Conservation (phyloP, 2,113 vertebrate genomes). For the Anser cygnoides region DNA sequence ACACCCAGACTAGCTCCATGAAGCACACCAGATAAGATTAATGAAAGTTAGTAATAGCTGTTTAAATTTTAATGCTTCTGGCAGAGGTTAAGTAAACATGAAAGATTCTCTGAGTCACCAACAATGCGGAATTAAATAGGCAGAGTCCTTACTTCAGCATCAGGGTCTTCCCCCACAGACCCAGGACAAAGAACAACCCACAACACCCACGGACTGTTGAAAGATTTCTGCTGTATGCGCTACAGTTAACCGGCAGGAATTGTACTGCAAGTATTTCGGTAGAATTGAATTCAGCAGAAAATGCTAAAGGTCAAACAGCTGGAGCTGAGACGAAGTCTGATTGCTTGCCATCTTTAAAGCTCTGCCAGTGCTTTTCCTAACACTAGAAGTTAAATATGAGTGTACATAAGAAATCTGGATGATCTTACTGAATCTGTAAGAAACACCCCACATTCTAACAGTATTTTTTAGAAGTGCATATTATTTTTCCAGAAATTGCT, state of each 20-base stretch:
- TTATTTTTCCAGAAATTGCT: background rate
- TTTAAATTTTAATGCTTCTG: too few relatives aligned
- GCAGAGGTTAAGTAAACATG: background rate
- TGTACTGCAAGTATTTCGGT: accelerated
- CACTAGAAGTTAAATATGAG: background rate
- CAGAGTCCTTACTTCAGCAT: accelerated
- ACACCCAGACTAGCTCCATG: accelerated
- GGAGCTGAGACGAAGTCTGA: background rate
- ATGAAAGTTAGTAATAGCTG: accelerated
- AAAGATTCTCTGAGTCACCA: accelerated
- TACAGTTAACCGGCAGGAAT: accelerated
- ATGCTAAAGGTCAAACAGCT: background rate
- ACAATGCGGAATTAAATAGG: background rate
- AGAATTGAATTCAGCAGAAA: background rate
- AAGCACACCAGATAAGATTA: accelerated
- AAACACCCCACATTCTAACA: background rate
- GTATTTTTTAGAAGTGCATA: background rate
- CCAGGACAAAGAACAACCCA: background rate
- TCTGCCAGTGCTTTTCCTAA: background rate
- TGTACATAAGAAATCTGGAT: background rate
- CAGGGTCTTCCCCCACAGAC: accelerated
- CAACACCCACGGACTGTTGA: background rate
- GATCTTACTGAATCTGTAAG: background rate
- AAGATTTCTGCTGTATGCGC: accelerated
- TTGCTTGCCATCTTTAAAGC: background rate